Percentiles rank a stretch among this genome's conserved stretches.
Evolutionary conservation across 1,140 invertebrate species (phyloP).

Genomic region (Muscidifurax raptorellus): DNA sequence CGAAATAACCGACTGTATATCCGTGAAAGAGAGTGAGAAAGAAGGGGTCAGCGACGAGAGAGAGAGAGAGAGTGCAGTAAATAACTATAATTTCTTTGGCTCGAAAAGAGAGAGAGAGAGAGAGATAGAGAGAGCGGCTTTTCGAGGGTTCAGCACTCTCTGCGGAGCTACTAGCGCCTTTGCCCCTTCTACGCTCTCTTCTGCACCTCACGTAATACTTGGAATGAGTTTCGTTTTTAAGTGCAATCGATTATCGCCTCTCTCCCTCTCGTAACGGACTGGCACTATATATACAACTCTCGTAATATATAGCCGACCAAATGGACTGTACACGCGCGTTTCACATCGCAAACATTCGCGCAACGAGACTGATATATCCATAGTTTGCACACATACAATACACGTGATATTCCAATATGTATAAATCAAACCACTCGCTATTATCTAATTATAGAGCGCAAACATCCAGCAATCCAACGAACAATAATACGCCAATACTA

Average conservation of each 20-base stretch:
- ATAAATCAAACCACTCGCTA: too few relatives aligned
- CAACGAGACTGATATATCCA: neutral
- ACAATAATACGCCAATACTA: too few relatives aligned
- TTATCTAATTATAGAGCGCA: too few relatives aligned
- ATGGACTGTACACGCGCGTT: neutral
- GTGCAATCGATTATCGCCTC: neutral
- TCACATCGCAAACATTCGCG: neutral
- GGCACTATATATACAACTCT: neutral
- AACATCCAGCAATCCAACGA: too few relatives aligned
- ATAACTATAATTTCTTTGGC: conserved; percentile 75
- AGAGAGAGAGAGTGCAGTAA: conserved; percentile 63
- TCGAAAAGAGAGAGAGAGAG: conserved; percentile 49
- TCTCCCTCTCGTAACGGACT: neutral
- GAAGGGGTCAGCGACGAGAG: conserved; percentile 17
- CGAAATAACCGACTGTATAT: conserved; percentile 74
- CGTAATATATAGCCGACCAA: neutral
- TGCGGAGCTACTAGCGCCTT: neutral
- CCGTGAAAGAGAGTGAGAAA: conserved; percentile 46
- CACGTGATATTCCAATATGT: too few relatives aligned
- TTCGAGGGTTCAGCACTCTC: conserved; percentile 65
- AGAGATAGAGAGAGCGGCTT: conserved; percentile 56
- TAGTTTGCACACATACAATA: too few relatives aligned
- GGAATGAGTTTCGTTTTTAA: neutral
- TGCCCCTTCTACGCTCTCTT: neutral
- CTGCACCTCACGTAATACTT: neutral